Evolutionary conservation across 2,113 vertebrate species (phyloP).

Genomic region (Cisticola juncidis): DNA sequence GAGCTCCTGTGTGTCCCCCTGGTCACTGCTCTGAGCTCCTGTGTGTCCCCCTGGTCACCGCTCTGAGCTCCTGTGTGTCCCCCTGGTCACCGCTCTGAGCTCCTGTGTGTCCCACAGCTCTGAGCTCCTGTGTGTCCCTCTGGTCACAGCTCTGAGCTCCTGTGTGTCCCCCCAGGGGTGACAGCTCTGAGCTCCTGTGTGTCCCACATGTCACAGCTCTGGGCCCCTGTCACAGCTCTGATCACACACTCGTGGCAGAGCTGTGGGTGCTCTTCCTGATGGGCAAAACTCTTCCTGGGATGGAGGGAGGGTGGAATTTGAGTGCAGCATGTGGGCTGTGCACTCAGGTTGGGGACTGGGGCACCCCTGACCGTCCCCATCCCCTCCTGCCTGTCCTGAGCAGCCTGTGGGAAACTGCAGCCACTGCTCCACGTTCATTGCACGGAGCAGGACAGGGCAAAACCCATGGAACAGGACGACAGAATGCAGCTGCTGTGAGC

Average conservation of each 20-base stretch:
- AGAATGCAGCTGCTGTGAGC: neutral
- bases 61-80: rapidly evolving
- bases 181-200: no score
- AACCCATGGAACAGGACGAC: rapidly evolving
- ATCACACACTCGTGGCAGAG: rapidly evolving
- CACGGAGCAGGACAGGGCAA: neutral
- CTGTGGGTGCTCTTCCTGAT: neutral
- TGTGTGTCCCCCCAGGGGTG: no score
- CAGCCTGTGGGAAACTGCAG: neutral
- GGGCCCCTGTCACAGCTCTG: neutral
- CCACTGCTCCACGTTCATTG: rapidly evolving
- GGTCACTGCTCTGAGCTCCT: no score
- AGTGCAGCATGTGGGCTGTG: rapidly evolving
- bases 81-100: no score
- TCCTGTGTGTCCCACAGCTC: no score
- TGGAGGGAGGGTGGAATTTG: neutral
- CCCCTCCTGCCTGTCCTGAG: neutral
- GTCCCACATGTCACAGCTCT: no score
- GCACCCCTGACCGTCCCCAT: neutral
- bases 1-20: no score
- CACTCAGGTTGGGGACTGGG: neutral
- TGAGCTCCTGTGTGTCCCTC: no score
- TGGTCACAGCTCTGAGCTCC: no score
- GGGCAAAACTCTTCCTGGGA: neutral
- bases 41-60: no score